Evolutionary conservation across 2,888 invertebrate species (phyloP).

Genomic region (Dioctria linearis): DNA sequence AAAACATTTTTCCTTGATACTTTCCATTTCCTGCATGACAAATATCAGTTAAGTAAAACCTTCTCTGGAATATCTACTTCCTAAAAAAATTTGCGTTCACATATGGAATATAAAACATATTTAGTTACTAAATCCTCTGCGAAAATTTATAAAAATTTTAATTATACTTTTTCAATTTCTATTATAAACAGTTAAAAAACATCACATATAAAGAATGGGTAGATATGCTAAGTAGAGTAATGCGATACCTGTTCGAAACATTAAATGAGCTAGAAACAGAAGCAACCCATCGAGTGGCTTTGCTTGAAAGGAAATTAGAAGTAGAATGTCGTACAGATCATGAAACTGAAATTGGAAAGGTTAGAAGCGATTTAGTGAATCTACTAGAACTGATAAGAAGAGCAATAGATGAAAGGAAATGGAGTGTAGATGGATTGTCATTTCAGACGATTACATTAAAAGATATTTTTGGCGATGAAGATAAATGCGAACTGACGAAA

Average conservation of each 20-base stretch:
- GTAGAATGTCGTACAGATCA: slow-evolving; percentile 57
- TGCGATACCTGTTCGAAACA: slow-evolving; percentile 75
- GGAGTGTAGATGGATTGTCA: slow-evolving; percentile 69
- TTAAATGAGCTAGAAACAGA: slow-evolving; percentile 77
- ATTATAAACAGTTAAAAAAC: slow-evolving; percentile 74
- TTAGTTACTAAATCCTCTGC: too few relatives aligned
- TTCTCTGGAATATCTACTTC: too few relatives aligned
- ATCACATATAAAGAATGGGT: slow-evolving; percentile 77
- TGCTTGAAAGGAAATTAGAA: slow-evolving; percentile 67
- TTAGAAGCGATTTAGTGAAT: slow-evolving; percentile 67
- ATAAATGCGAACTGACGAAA: neutral
- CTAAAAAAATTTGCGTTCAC: too few relatives aligned
- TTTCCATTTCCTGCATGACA: too few relatives aligned
- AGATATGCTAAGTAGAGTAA: slow-evolving; percentile 76
- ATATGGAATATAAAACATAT: too few relatives aligned
- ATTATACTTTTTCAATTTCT: too few relatives aligned
- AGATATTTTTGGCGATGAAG: slow-evolving; percentile 66
- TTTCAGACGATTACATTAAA: slow-evolving; percentile 70
- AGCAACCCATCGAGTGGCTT: slow-evolving; percentile 73
- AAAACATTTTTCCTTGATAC: too few relatives aligned
- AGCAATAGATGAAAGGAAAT: slow-evolving; percentile 67
- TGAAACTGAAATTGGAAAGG: slow-evolving; percentile 61
- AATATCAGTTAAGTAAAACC: too few relatives aligned
- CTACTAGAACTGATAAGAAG: slow-evolving; percentile 72
- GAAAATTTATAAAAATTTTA: too few relatives aligned